Conservation (phyloP, 2,888 invertebrate genomes). For the Heliconius cydno region DNA sequence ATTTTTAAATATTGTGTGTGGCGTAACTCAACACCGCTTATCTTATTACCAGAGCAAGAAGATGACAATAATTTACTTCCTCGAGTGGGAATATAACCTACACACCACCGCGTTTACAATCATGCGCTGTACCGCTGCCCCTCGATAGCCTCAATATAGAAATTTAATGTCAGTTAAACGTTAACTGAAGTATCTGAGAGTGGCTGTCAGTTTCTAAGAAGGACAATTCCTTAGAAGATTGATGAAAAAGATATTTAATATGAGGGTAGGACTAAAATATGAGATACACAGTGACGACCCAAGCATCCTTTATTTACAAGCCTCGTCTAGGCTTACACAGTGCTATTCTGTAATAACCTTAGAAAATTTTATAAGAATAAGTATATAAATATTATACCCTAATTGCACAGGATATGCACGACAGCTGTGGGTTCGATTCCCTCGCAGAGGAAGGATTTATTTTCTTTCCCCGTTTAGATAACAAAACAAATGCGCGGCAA, state of each 20-base stretch:
- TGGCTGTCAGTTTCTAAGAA: neutral
- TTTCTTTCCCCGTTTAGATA: no score
- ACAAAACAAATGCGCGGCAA: no score
- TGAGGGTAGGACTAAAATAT: constrained; percentile 17
- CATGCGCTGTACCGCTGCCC: neutral
- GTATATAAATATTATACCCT: neutral
- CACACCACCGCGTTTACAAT: neutral
- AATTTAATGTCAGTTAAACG: neutral
- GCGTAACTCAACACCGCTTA: no score
- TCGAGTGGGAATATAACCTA: neutral
- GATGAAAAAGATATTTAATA: constrained; percentile 15
- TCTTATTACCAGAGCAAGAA: neutral
- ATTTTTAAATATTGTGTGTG: no score
- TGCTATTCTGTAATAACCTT: neutral
- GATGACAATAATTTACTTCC: neutral
- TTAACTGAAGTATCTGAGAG: constrained; percentile 4
- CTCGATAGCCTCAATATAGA: neutral
- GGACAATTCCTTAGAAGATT: constrained; percentile 14
- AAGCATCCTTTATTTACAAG: constrained; percentile 13
- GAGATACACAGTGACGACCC: constrained; percentile 4
- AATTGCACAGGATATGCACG: no score
- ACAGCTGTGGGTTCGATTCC: neutral
- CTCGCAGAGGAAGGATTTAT: neutral
- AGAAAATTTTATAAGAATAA: neutral
- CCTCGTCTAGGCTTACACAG: neutral